Conservation (phyloP, 2,113 vertebrate genomes). For the Passer montanus region DNA sequence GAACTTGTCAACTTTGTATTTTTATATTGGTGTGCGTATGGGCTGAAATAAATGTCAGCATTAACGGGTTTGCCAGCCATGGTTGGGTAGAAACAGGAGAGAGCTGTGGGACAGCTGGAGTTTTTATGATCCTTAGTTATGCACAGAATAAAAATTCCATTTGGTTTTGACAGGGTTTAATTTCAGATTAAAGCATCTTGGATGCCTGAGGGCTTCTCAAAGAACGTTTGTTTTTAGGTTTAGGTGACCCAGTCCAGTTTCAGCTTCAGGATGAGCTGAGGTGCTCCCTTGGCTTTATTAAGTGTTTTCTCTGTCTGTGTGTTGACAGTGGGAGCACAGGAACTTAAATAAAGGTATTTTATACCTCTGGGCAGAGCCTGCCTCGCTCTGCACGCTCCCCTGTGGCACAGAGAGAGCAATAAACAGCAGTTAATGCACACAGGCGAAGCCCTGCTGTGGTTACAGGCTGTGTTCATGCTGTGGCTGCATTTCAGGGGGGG, state of each 20-base stretch:
- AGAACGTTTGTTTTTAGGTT: not conserved
- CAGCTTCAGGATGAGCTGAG: not conserved
- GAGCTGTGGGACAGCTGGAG: not conserved
- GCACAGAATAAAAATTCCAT: not conserved
- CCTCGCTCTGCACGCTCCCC: fast-evolving
- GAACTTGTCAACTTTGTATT: not conserved
- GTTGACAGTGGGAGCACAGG: not conserved
- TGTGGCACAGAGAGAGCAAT: not conserved
- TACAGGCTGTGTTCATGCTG: not conserved
- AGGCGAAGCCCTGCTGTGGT: not conserved
- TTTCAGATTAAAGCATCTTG: not conserved
- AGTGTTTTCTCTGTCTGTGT: not conserved
- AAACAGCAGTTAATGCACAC: not conserved
- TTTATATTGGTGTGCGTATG: not conserved
- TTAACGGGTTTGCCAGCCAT: not conserved
- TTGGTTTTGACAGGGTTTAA: not conserved
- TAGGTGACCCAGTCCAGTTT: not conserved
- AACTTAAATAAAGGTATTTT: not conserved
- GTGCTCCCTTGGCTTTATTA: not conserved
- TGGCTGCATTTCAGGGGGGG: not conserved
- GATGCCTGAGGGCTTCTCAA: not conserved
- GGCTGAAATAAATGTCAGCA: not conserved
- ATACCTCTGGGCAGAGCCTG: not conserved
- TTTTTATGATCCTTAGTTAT: not conserved
- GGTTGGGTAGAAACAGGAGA: not conserved